Evolutionary conservation across 2,113 vertebrate genomes (phyloP), one percentile per base, ranked within the genome.

Genomic region (Megaptera novaeangliae): DNA sequence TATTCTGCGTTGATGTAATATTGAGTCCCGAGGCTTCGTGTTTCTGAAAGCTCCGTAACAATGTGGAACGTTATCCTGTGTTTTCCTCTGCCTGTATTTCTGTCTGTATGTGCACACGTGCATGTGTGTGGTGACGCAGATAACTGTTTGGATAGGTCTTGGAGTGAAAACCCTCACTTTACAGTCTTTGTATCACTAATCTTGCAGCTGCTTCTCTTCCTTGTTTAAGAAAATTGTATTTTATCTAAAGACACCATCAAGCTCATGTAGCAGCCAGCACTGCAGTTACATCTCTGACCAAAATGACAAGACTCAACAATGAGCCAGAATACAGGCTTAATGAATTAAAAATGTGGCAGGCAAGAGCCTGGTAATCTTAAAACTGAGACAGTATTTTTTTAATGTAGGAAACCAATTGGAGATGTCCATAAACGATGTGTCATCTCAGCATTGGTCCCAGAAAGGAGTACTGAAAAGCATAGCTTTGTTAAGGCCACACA

Each of bases 131-230:
- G 5, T 92, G 80, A 92, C 90, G 92, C 34, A 93, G 92, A 92
- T 83, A 88, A 86, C 88, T 95, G 57, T 96, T 94, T 96, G 69
- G 64, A 86, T 95, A 95, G 59, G 63, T 96, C 89, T 94, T 93
- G 25, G 95, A 96, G 61, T 77, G 82, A 87, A 97, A 97, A 93
- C 74, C 87, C n/a, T 29, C 52, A 88, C 63, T 97, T 96, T 96
- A 59, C 64, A n/a, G 18, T 81, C 55, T 88, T 86, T 17, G 46
- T 63, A 84, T 81, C 57, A 61, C 49, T 92, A 46, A 75, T 61
- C 44, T 86, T 64, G 14, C 66, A 88, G 87, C 31, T 81, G 7
- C 27, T 71, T 82, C 46, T 88, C 41, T 66, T 86, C 46, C 52
- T 90, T 82, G n/a, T 36, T 86, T 90, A 93, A 78, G 36, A 88